Conservation (phyloP, 2,113 vertebrate genomes). For the Platanista minor region DNA sequence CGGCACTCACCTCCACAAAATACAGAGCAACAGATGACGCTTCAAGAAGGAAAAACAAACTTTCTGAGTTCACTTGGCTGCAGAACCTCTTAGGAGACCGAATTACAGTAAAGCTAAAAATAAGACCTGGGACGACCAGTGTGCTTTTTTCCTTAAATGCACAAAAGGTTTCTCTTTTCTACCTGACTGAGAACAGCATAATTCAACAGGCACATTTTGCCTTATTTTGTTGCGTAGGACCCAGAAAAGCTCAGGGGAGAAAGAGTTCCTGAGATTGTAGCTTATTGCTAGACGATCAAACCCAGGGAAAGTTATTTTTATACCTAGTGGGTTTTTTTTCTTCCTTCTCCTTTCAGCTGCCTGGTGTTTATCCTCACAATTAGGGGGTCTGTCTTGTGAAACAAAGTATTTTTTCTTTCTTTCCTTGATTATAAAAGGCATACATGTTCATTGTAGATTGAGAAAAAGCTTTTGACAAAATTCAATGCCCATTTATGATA, state of each 20-base stretch:
- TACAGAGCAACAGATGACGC: neutral
- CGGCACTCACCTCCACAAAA: neutral
- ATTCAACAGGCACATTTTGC: constrained; percentile 45
- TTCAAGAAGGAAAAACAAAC: constrained; percentile 13
- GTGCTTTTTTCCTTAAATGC: constrained; percentile 41
- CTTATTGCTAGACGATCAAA: constrained; percentile 56
- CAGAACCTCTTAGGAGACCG: neutral
- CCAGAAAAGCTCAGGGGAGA: constrained; percentile 54
- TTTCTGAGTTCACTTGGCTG: constrained; percentile 20
- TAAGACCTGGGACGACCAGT: neutral
- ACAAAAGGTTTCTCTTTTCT: constrained; percentile 34
- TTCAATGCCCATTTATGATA: too few species aligned
- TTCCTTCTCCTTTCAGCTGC: constrained; percentile 51
- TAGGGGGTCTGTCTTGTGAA: constrained; percentile 50
- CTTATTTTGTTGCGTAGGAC: neutral
- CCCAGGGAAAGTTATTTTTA: constrained; percentile 68
- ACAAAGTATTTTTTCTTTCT: constrained; percentile 32
- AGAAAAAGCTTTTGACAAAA: too few species aligned
- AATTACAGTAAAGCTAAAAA: constrained; percentile 62
- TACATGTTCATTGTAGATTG: constrained; percentile 33
- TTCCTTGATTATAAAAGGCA: constrained; percentile 59
- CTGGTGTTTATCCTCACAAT: constrained; percentile 54
- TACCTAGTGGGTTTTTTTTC: constrained; percentile 6
- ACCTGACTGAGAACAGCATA: constrained; percentile 37
- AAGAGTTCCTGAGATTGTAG: constrained; percentile 66